A percentile compares a stretch with the other conserved stretches of the same genome.
Evolutionary conservation across 1,140 invertebrate genomes (phyloP).

Genomic region (Drosophila bifasciata): DNA sequence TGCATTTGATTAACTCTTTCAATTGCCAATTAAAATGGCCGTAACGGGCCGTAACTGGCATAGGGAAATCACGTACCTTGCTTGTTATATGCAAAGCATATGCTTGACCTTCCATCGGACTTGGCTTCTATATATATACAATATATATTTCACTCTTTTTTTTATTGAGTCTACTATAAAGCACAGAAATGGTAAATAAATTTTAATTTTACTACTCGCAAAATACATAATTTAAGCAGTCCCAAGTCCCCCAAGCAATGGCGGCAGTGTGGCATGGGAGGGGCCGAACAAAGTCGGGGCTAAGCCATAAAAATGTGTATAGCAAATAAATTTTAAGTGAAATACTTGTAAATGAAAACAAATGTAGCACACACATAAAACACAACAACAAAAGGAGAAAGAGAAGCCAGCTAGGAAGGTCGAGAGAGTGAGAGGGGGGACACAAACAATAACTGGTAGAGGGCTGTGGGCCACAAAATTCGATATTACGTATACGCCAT

Average conservation of each 20-base stretch:
- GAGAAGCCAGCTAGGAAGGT: not conserved
- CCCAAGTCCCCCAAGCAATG: constrained; percentile 2
- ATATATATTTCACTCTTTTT: constrained; percentile 39
- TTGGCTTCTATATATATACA: constrained; percentile 7
- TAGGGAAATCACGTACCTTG: constrained; percentile 27
- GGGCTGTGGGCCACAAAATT: constrained; percentile 52
- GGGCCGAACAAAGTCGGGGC: constrained; percentile 50
- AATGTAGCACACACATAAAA: constrained; percentile 64
- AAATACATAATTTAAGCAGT: constrained; percentile 67
- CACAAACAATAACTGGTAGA: constrained; percentile 48
- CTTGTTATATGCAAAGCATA: constrained; percentile 36
- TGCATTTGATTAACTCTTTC: constrained; percentile 72
- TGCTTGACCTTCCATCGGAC: constrained; percentile 22
- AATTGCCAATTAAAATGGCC: constrained; percentile 66
- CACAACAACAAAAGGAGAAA: constrained; percentile 13
- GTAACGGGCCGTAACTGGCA: not conserved
- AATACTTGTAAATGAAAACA: constrained; percentile 82
- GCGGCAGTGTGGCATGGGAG: constrained; percentile 10
- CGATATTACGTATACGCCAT: constrained; percentile 72
- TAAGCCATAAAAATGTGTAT: constrained; percentile 76
- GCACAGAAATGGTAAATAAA: constrained; percentile 60
- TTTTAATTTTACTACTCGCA: constrained; percentile 71
- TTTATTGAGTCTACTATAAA: constrained; percentile 61
- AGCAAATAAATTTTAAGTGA: constrained; percentile 79
- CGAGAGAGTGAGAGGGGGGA: not conserved